Percentiles rank a stretch among this genome's conserved stretches.
Conservation (phyloP, 2,797 vertebrate genomes). For the Phoeniculus purpureus region DNA sequence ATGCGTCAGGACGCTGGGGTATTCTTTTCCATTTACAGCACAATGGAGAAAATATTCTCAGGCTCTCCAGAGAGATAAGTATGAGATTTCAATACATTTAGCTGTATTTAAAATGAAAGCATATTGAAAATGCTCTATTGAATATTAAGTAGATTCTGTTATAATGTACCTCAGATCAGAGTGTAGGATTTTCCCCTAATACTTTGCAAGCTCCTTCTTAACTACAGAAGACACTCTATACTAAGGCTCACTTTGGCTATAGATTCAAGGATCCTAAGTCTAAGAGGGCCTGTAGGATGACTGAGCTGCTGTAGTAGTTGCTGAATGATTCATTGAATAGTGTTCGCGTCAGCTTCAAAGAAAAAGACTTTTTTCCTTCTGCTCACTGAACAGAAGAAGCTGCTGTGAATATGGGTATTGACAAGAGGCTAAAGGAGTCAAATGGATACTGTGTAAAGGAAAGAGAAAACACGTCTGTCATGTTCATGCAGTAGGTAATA, state of each 20-base stretch:
- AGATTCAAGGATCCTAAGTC: slow-evolving; percentile 45
- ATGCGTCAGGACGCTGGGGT: slow-evolving; percentile 51
- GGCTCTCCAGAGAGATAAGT: slow-evolving; percentile 58
- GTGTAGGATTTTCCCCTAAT: slow-evolving; percentile 60
- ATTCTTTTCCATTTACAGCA: slow-evolving; percentile 72
- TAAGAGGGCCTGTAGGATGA: slow-evolving; percentile 35
- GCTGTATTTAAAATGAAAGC: slow-evolving; percentile 63
- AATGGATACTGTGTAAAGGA: slow-evolving; percentile 10
- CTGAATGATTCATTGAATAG: slow-evolving; percentile 71
- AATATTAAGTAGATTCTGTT: slow-evolving; percentile 70
- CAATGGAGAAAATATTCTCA: slow-evolving; percentile 73
- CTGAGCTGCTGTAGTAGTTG: slow-evolving; percentile 41
- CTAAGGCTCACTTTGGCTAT: slow-evolving; percentile 48
- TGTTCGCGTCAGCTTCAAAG: slow-evolving; percentile 54
- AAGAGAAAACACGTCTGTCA: slow-evolving; percentile 20
- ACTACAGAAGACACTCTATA: slow-evolving; percentile 21
- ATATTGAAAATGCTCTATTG: slow-evolving; percentile 29
- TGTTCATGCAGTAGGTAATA: background rate
- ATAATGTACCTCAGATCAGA: slow-evolving; percentile 61
- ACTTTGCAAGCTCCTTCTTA: slow-evolving; percentile 53
- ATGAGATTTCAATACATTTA: slow-evolving; percentile 58
- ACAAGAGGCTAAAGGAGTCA: slow-evolving; percentile 47
- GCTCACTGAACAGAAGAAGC: slow-evolving; percentile 55
- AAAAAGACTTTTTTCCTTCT: slow-evolving; percentile 59
- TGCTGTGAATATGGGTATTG: slow-evolving; percentile 46